Conservation (phyloP, 1,140 invertebrate species). For the Pomacea maculata region DNA sequence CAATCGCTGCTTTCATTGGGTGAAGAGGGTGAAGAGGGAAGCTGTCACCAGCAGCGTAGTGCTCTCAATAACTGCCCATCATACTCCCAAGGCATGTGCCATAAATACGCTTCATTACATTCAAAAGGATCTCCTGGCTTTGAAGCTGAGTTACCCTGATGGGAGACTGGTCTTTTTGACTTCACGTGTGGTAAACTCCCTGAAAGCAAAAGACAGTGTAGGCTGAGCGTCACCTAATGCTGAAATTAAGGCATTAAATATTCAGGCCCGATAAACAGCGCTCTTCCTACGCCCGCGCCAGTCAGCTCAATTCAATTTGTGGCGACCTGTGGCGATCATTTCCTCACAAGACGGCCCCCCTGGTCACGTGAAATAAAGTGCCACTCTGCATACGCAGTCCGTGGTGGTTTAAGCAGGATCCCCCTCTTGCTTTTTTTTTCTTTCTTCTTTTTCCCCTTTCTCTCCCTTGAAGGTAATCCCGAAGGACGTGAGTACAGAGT, state of each 20-base stretch:
- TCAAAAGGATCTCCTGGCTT: background rate
- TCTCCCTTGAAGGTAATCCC: no score
- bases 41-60: constrained; percentile 1
- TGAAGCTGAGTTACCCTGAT: background rate
- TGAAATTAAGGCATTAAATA: constrained; percentile 15
- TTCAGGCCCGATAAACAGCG: background rate
- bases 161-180: background rate
- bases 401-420: no score
- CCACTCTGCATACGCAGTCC: background rate
- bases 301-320: constrained; percentile 5
- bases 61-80: constrained; percentile 7
- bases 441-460: no score
- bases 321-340: background rate
- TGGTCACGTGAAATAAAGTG: constrained; percentile 4
- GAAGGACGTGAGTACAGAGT: no score
- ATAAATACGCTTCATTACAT: constrained; percentile 1
- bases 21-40: background rate
- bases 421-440: no score
- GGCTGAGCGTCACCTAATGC: background rate
- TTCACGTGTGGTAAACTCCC: no score
- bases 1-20: background rate
- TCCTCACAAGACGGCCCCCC: background rate
- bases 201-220: no score
- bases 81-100: background rate
- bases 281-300: background rate